Percentiles rank a stretch among this genome's conserved stretches.
These are phyloP conservation scores for Muschampia plurimacula DNA, from an alignment of 2,888 invertebrate species.

Conservation along the genomic window DNA sequence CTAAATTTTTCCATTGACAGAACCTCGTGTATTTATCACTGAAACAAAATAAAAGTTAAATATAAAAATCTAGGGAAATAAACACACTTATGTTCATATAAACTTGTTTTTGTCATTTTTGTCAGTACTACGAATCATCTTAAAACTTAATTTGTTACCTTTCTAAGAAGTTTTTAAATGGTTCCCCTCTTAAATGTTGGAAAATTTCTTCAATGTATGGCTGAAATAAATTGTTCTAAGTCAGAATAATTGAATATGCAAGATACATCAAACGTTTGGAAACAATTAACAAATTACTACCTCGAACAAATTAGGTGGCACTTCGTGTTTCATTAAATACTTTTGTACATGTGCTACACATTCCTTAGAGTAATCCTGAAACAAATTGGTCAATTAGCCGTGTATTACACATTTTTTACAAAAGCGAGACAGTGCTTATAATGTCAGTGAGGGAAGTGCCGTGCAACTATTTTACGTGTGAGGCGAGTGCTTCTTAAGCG, in stretches of 20 bases:
- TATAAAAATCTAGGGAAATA: not conserved
- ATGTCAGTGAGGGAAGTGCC: not conserved
- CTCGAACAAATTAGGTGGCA: slow-evolving; percentile 98
- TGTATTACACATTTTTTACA: not conserved
- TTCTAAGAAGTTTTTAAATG: slow-evolving; percentile 99
- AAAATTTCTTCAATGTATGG: slow-evolving; percentile 99
- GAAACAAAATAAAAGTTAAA: slow-evolving; percentile 44
- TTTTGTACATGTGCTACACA: slow-evolving; percentile 99
- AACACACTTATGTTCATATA: not conserved
- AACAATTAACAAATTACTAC: slow-evolving; percentile 78
- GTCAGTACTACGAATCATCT: not conserved
- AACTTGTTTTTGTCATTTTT: not conserved
- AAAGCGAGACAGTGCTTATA: not conserved
- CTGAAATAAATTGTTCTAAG: slow-evolving; percentile 86
- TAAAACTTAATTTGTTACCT: slow-evolving; percentile 88
- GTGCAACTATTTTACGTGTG: no score
- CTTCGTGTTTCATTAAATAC: slow-evolving; percentile 98
- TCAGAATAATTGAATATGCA: slow-evolving; percentile 32
- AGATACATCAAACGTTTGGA: slow-evolving; percentile 3
- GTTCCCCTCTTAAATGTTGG: slow-evolving; percentile 97
- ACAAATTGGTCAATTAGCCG: slow-evolving; percentile 56
- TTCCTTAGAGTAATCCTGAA: slow-evolving; percentile 98
- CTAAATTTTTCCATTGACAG: slow-evolving; percentile 99
- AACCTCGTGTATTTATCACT: slow-evolving; percentile 99
- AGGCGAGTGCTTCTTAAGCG: no score